Conservation (phyloP, 2,113 vertebrate species). For the Morone saxatilis region DNA sequence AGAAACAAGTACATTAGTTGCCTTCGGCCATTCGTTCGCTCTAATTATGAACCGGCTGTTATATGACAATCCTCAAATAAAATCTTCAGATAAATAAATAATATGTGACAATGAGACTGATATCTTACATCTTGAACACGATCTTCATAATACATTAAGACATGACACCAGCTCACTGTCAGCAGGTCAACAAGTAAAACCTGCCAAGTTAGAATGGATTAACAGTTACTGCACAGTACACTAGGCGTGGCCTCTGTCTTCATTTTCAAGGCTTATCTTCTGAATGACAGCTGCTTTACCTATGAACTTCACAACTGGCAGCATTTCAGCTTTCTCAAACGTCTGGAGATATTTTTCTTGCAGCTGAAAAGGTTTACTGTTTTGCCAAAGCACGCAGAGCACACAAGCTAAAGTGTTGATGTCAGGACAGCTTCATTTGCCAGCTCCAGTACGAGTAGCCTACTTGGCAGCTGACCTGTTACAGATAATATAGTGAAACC, state of each 20-base stretch:
- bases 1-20: slow-evolving; percentile 48
- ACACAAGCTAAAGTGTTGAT: slow-evolving; percentile 39
- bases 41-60: slow-evolving; percentile 28
- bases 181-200: slow-evolving; percentile 41
- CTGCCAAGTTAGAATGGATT: slow-evolving; percentile 33
- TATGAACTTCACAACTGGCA: slow-evolving; percentile 48
- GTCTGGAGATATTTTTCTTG: slow-evolving; percentile 46
- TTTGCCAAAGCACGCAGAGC: slow-evolving; percentile 43
- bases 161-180: slow-evolving; percentile 11
- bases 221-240: slow-evolving; percentile 9
- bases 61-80: slow-evolving; percentile 4
- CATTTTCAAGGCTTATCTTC: slow-evolving; percentile 15
- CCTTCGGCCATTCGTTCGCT: slow-evolving; percentile 47
- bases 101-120: neutral
- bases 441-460: slow-evolving; percentile 36
- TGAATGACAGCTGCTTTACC: slow-evolving; percentile 33
- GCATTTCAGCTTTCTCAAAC: slow-evolving; percentile 33
- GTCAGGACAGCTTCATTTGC: slow-evolving; percentile 48
- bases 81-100: slow-evolving; percentile 12
- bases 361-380: slow-evolving; percentile 46
- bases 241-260: neutral
- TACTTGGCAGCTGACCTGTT: slow-evolving; percentile 61
- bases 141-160: neutral
- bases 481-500: slow-evolving; percentile 40
- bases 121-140: neutral